Evolutionary conservation across 2,113 vertebrate genomes (phyloP), one percentile per base, ranked within the genome.

Genomic region (Malurus elegans): DNA sequence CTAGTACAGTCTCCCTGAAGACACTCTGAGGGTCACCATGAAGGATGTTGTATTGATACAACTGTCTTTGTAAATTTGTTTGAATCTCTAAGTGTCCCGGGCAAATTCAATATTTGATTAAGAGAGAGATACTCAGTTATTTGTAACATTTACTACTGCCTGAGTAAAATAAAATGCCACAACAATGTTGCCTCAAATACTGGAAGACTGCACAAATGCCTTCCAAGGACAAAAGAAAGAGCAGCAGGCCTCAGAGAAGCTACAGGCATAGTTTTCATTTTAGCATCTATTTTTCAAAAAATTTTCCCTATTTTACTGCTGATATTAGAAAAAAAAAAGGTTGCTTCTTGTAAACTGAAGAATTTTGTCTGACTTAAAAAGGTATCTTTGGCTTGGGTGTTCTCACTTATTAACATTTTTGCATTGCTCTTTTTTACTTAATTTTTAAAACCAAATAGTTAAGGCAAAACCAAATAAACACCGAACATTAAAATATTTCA

Each of bases 61-160:
- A 26, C 72, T 85, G 61, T 78, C 67, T 92, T 64, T 40, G 25
- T 53, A 85, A 88, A 88, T 53, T 36, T 53, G 57, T 86, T 70
- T 81, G 83, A 71, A 93, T 71, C 51, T 89, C 61, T 44, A 32
- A 64, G 38, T 14, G 64, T 91, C 56, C 62, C 36, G 50, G 18
- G 78, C 24, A 92, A 92, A 91, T 79, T 75, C 73, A 71, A 23
- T 93, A 84, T 90, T 91, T 83, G 79, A 86, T 92, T 84, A 65
- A 71, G 65, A 86, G 58, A 61, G 25, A 89, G 44, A 67, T 64
- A 87, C 7, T 79, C 45, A 40, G 72, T 92, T 91, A 64, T 66
- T 82, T 95, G 73, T 60, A 88, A 44, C 3, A 2, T 48, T 36
- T 67, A 81, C 62, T 82, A 64, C 6, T 23, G 69, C 17, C 36